Conservation (phyloP, 2,797 vertebrate species). For the Avahi laniger region DNA sequence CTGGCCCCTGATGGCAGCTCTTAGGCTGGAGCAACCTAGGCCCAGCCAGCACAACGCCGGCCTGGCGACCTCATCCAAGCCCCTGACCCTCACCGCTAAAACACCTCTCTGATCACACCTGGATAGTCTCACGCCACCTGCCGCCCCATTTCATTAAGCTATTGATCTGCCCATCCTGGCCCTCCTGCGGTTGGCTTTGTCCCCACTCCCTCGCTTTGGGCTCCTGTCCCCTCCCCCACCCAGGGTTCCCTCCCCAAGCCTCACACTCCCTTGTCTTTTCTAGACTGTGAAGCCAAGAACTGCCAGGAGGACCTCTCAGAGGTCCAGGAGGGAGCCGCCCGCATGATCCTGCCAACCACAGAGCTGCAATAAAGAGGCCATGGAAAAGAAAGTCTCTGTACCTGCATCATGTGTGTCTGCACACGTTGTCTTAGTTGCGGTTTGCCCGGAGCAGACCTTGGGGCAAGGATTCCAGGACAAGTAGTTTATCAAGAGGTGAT, state of each 20-base stretch:
- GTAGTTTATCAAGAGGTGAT: background rate
- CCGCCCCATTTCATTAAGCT: background rate
- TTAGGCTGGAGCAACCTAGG: background rate
- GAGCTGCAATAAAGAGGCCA: constrained; percentile 50
- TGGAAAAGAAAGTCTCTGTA: background rate
- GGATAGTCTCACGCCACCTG: background rate
- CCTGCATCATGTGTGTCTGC: background rate
- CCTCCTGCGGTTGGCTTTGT: background rate
- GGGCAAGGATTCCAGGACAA: background rate
- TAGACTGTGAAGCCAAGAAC: constrained; percentile 50
- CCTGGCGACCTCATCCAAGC: background rate
- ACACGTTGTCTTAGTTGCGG: accelerated
- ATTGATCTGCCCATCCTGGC: background rate
- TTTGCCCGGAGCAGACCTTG: background rate
- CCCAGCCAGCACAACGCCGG: too few relatives aligned
- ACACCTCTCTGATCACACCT: background rate
- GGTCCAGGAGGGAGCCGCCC: background rate
- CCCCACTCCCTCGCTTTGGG: background rate
- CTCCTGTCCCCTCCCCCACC: background rate
- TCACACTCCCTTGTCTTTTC: constrained; percentile 5
- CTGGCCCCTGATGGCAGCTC: background rate
- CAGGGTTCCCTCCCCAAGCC: background rate
- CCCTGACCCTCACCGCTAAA: background rate
- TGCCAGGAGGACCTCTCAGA: background rate
- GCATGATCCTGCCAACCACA: background rate